Base-by-base conservation (phyloP, 2,888 invertebrate species). In the Cantharis nigra region DNA sequence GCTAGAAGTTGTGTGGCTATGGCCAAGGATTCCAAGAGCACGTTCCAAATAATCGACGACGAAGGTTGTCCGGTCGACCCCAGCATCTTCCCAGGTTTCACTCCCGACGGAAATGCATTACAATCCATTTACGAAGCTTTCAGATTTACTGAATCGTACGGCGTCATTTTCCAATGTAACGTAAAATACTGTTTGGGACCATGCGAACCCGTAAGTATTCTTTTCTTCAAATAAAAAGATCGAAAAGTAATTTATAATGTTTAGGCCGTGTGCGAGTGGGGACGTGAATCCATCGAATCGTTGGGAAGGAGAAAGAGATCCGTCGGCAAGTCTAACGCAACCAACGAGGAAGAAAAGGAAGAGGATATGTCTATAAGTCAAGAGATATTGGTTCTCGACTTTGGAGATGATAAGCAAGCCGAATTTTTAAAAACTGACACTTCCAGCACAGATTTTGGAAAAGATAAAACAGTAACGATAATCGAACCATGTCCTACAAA, bases 111-210 rank as follows among this genome's bases (percentile, higher is more conserved):
- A 77, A 96, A 96, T 88, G 97, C 97, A 0, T 89, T 97, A 78
- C 96, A 97, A 85, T 96, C 97, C 0, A 92, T 96, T 77, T 98
- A 98, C 86, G 97, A 98, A 89, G 97, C 97, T 0, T 98, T 98
- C 91, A 92, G 97, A 86, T 98, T 98, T 88, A 98, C 97, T 0
- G 97, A 98, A 88, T 97, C 97, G 11, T 98, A 98, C 84, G 97
- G 97, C 71, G 97, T 98, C 79, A 98, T 98, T 87, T 98, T 98
- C 93, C 97, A 98, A 87, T 98, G 97, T 89, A 98, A 98, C 89
- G 97, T 98, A 84, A 97, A 97, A 87, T 98, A 98, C 88, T 98
- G 97, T 86, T 92, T 98, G 80, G 97, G 97, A 86, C 97, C 96
- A 82, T 98, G 97, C 86, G 97, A 97, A 87, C 96, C 97, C 84